Evolutionary conservation across 23 tunicate species (phyloP).

Genomic region (Halocynthia roretzi): DNA sequence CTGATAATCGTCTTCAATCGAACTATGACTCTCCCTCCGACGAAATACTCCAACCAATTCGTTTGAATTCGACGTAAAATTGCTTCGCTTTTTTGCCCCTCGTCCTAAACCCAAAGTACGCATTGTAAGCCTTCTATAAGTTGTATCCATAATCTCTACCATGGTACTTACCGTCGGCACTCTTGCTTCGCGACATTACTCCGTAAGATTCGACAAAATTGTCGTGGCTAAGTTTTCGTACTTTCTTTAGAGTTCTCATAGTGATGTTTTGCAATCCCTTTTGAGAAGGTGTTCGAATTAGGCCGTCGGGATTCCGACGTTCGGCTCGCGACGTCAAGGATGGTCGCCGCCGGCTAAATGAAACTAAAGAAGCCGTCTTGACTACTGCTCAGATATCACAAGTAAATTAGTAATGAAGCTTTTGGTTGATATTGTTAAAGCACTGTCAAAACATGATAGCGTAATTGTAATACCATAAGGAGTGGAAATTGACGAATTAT

Average conservation of each 20-base stretch:
- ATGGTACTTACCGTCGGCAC: conserved; percentile 13
- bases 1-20: conserved; percentile 14
- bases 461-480: too few species aligned
- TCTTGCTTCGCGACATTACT: conserved; percentile 17
- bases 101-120: not conserved
- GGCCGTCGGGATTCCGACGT: not conserved
- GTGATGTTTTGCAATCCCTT: not conserved
- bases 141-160: not conserved
- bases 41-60: conserved; percentile 23
- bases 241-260: conserved; percentile 51
- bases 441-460: too few species aligned
- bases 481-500: too few species aligned
- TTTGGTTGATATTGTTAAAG: too few species aligned
- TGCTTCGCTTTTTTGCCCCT: not conserved
- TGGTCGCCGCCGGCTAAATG: conserved; percentile 17
- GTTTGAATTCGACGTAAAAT: not conserved
- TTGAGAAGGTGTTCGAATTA: not conserved
- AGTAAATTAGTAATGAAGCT: too few species aligned
- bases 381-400: not conserved
- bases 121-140: not conserved
- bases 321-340: conserved; percentile 13
- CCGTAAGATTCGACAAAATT: conserved; percentile 81
- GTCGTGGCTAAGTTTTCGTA: conserved; percentile 58
- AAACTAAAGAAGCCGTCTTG: conserved; percentile 15
- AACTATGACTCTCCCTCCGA: conserved; percentile 12